Conservation (phyloP, 2,797 vertebrate genomes). For the Siniperca obscura region DNA sequence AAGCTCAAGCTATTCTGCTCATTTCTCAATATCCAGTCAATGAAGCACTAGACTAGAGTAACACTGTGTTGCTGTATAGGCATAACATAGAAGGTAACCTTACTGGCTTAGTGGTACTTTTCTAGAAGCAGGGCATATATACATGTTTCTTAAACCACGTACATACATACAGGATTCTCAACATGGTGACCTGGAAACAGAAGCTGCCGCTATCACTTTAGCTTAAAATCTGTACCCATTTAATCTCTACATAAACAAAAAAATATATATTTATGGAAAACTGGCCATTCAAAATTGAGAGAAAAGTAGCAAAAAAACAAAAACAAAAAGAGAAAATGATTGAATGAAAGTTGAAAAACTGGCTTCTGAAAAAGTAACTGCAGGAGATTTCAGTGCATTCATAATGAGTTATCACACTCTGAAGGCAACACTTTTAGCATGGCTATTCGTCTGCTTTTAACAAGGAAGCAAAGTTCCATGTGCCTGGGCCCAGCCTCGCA, state of each 20-base stretch:
- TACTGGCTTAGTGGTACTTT: slow-evolving; percentile 62
- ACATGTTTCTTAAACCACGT: slow-evolving; percentile 63
- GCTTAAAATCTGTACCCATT: slow-evolving; percentile 34
- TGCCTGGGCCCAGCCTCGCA: slow-evolving; percentile 67
- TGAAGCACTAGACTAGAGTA: slow-evolving; percentile 65
- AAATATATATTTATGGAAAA: slow-evolving; percentile 25
- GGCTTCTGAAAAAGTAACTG: slow-evolving; percentile 64
- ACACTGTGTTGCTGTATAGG: slow-evolving; percentile 69
- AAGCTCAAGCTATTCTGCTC: slow-evolving; percentile 70
- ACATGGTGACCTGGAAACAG: slow-evolving; percentile 49
- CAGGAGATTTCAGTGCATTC: slow-evolving; percentile 79
- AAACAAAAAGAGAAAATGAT: neutral
- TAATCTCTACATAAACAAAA: slow-evolving; percentile 41
- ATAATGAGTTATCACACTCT: slow-evolving; percentile 72
- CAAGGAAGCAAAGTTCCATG: slow-evolving; percentile 72
- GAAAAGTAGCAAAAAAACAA: slow-evolving; percentile 17
- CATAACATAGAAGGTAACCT: slow-evolving; percentile 68
- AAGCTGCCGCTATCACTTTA: slow-evolving; percentile 58
- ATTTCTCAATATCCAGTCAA: slow-evolving; percentile 65
- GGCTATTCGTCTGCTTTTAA: slow-evolving; percentile 82
- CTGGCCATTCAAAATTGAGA: slow-evolving; percentile 13
- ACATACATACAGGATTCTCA: slow-evolving; percentile 54
- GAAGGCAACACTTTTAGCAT: slow-evolving; percentile 85
- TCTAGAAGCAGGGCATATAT: slow-evolving; percentile 77
- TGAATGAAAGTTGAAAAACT: slow-evolving; percentile 49